Percentiles rank a stretch among this genome's conserved stretches.
These are phyloP conservation scores for Nerophis ophidion DNA, from an alignment of 2,113 vertebrate genomes.

Conservation along the genomic window DNA sequence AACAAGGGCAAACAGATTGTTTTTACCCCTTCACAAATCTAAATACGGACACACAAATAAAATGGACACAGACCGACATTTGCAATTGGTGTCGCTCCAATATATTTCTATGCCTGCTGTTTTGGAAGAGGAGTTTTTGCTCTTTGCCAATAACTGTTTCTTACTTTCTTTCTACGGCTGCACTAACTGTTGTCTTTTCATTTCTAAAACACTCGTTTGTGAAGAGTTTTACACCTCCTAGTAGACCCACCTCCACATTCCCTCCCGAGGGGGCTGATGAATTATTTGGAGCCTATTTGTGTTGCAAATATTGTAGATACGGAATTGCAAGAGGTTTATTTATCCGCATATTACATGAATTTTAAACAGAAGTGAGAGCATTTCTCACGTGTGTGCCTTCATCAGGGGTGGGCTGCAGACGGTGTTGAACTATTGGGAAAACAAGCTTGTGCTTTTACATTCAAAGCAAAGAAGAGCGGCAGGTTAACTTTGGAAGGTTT, in stretches of 20 bases:
- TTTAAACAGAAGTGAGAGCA: conserved; percentile 15
- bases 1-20: too few species aligned
- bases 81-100: too few species aligned
- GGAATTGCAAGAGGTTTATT: conserved; percentile 9
- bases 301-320: conserved; percentile 19
- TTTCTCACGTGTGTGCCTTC: conserved; percentile 61
- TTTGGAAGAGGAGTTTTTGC: conserved; percentile 23
- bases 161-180: conserved; percentile 3
- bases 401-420: conserved; percentile 49
- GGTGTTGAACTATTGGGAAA: background rate
- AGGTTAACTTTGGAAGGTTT: background rate
- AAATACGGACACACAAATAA: too few species aligned
- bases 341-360: conserved; percentile 23
- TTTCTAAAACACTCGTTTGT: conserved; percentile 43
- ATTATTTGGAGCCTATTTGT: conserved; percentile 11
- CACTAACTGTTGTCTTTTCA: conserved; percentile 28
- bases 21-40: too few species aligned
- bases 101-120: background rate
- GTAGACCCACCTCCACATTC: conserved; percentile 26
- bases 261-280: conserved; percentile 4
- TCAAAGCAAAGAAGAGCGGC: conserved; percentile 11
- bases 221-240: conserved; percentile 27
- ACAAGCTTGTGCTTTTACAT: conserved; percentile 17
- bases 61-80: too few species aligned
- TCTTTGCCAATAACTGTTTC: conserved; percentile 15